Base-by-base conservation (phyloP, 2,888 invertebrate genomes). In the Ichneumoninae sp. region DNA sequence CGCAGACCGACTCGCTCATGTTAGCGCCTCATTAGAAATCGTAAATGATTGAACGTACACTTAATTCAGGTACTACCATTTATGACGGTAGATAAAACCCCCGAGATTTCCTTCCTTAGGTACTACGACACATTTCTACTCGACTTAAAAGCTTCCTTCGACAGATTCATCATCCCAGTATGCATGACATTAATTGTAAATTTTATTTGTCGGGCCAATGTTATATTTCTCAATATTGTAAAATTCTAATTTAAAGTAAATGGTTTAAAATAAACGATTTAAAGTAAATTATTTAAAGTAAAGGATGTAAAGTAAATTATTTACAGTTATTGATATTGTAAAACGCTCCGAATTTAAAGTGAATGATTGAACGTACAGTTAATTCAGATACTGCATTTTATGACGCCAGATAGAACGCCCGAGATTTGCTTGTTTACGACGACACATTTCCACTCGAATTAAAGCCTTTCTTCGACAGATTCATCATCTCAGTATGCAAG, bases 21-120 rank as follows among this genome's bases (percentile, higher is more conserved):
- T 83, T 83, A 81, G 78, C 83, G 85, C 81, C 85, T 78, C 83
- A 83, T 85, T 81, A 81, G 81, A 85, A 83, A 83, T 83, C 74
- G 63, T 71, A 54, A 47, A 75, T 50, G 78, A 71, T 70, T 63
- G 54, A 78, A 74, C 50, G 76, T 76, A 52, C 57, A 63, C 60
- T 30, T 66, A 26, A 30, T 30, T 63, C 33, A 33, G 10, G 22
- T 57, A 33, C 16, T 30, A n/a, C 30, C n/a, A 33, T 63, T 16
- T 63, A 33, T 30, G 33, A 63, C 16, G 13, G 13, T n/a, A n/a
- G 30, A 33, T 30, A 33, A n/a, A 63, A 6, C 0, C 1, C 60
- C 6, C 63, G 30, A 63, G 5, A 63, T 57, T 57, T 47, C 16
- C 52, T 54, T 22, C 52, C 52, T 54, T 1, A 30, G 26, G 26